Evolutionary conservation across 2,113 vertebrate species (phyloP), one percentile per base, ranked within the genome.

Genomic region (Eidolon helvum): DNA sequence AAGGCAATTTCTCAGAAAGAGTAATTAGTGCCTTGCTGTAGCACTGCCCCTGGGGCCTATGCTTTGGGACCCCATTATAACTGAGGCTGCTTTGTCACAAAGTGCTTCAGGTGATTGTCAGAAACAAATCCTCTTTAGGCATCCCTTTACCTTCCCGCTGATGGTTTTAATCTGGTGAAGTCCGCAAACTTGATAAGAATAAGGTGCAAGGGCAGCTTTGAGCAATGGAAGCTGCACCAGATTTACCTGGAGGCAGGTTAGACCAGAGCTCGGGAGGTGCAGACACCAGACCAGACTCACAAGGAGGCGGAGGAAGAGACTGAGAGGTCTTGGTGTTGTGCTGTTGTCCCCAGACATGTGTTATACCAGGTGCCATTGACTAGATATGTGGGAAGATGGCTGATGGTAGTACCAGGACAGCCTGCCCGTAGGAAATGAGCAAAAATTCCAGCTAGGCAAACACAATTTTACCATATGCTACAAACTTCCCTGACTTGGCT

Each of bases 1-100:
- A 94, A 84, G 68, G 84, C 75, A 88, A 19, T 78, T 88, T 94
- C 78, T 95, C 75, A 86, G 75, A 84, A 94, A 90, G 80, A 96
- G 91, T 96, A 91, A 98, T 96, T 96, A 97, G 93, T 5, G 14
- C 91, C 85, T 94, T 96, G 71, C 61, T 85, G 5, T 59, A 66
- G 75, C 11, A 10, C 53, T 78, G n/a, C 59, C 75, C 35, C 59
- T 38, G 10, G 87, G 71, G 55, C 57, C 35, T 28, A 0, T 75
- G 80, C 92, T 97, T 91, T 33, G 75, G 84, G 85, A 88, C 48
- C 40, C 16, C 57, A 55, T 87, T 65, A 77, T 77, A 82, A 77
- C 40, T 19, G 66, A 87, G 74, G 84, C 53, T 63, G 21, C 69
- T 53, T 59, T 95, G 48, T 92, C 77, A 74, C 22, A 9, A 22